Evolutionary conservation across 2,113 vertebrate species (phyloP).

Genomic region (Sylvietta virens): DNA sequence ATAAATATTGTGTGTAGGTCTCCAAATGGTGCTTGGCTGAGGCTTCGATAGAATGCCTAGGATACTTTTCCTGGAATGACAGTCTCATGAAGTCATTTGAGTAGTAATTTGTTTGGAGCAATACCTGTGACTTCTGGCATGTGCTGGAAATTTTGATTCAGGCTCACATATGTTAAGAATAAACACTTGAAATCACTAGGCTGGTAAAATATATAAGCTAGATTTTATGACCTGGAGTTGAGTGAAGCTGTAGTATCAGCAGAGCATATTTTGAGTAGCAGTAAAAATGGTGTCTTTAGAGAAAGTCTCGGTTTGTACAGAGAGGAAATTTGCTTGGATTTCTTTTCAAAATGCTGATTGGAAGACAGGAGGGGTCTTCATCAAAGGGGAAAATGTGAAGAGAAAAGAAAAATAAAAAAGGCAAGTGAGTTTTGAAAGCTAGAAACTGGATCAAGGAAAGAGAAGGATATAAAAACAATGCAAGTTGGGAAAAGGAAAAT

Average conservation of each 20-base stretch:
- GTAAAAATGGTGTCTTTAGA: neutral
- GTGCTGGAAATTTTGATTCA: neutral
- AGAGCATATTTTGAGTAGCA: neutral
- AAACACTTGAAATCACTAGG: constrained; percentile 4
- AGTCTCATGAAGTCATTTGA: neutral
- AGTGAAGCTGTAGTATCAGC: neutral
- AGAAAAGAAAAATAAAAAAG: neutral
- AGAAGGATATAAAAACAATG: neutral
- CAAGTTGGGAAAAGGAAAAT: neutral
- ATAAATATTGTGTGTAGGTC: neutral
- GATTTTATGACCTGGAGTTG: neutral
- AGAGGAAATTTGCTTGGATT: neutral
- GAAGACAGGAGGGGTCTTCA: neutral
- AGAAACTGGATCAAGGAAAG: neutral
- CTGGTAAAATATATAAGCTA: constrained; percentile 10
- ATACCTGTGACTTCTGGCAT: neutral
- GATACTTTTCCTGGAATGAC: neutral
- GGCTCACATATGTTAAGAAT: constrained; percentile 4
- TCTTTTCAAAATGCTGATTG: neutral
- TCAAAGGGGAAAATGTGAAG: neutral
- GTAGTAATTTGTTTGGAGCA: neutral
- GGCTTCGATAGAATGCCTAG: neutral
- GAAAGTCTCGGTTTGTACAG: neutral
- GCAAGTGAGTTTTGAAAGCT: neutral
- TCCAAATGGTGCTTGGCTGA: neutral